Base-by-base conservation (phyloP, 2,113 vertebrate species). In the Solea solea region DNA sequence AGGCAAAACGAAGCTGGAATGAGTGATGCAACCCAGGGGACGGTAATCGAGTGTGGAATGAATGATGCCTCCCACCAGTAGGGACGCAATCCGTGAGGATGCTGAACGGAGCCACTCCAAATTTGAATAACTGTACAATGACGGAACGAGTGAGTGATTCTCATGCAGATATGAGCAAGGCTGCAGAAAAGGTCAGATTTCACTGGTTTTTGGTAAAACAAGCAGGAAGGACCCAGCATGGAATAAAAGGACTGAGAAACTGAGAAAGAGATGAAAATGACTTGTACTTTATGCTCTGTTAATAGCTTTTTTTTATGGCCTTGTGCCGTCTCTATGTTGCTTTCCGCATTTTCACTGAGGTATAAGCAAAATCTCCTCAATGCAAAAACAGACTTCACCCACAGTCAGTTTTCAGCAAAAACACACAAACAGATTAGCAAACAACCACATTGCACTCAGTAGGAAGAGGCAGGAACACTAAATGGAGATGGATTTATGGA, bases 21-120 rank as follows among this genome's bases (percentile, higher is more conserved):
- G 86, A 91, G 72, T 72, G 85, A 92, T 89, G 83, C 64, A 68
- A 67, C 88, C 81, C 86, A 74, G 28, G 55, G 82, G 84, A 84
- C 76, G 75, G 65, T 89, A 90, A 88, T 87, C 57, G 55, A 84
- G 82, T 80, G 72, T 75, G 71, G 71, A 83, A 85, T 86, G 82
- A 90, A 61, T 27, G 82, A 89, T 89, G 78, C 46, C 57, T 74
- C 82, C 73, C 45, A 59, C 60, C 9, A 28, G 49, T 25, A 14
- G 2, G 57, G 61, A 75, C 10, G 45, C 64, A 59, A 64, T 72
- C 41, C 80, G 80, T 45, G 60, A 79, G 68, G 71, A 64, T 46
- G 64, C 51, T 28, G 51, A 74, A 56, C 9, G 5, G 50, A 65
- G 60, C 76, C 9, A 21, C 40, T 70, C 45, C 8, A n/a, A 27